Evolutionary conservation across 1,140 invertebrate genomes (phyloP), one percentile per base, ranked within the genome.

Genomic region (Helicoverpa zea): DNA sequence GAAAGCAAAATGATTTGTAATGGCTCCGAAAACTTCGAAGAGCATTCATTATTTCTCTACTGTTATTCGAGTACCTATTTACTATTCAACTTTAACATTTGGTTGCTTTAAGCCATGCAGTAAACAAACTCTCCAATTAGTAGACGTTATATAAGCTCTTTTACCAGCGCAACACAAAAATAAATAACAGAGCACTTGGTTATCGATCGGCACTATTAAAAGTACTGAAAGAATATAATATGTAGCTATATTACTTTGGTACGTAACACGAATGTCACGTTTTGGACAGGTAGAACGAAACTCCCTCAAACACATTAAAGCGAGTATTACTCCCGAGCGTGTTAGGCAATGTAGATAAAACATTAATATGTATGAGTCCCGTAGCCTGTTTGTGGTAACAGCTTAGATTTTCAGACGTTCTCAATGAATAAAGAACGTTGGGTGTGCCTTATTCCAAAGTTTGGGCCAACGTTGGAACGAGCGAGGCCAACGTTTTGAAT

Each of bases 341-440:
- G 86, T 89, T 88, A 90, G 88, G 83, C 87, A 90, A 90, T 91
- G 89, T 90, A 90, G 88, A 91, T 90, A 90, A 92, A 88, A 87
- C 87, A 92, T 92, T 88, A 92, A 92, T 92, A 92, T 92, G 91
- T 89, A 92, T 91, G 91, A 90, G 84, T 49, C 30, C 61, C 75
- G 80, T 79, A 58, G 82, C 81, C 83, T 84, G 84, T 86, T 86
- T 86, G 83, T 78, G 84, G 84, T 29, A 54, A 80, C 58, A 80
- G 83, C 80, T 88, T 83, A 88, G 86, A 88, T 88, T 87, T 86
- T 82, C 80, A 83, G 82, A 81, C 78, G 58, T 81, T 72, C 81
- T 84, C 79, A 81, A 85, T 86, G 86, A 88, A 88, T 86, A 86
- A 87, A 84, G 83, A 87, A 84, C 78, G 64, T 77, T 78, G 61